Evolutionary conservation across 1,140 invertebrate genomes (phyloP), one percentile per base, ranked within the genome.

Genomic region (Bilobella aurantiaca): DNA sequence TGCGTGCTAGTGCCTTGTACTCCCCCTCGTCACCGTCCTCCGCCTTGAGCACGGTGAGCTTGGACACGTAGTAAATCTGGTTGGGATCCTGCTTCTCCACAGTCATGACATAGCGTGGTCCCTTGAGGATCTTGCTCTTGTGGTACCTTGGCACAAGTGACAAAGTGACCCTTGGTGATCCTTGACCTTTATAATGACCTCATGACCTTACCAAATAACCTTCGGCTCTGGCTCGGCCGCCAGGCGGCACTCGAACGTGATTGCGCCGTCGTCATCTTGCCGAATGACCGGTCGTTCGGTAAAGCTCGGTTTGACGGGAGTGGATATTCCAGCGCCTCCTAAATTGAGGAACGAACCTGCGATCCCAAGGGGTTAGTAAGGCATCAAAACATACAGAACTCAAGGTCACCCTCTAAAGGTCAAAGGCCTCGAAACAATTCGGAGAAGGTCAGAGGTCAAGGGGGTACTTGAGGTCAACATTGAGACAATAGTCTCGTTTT

Each of bases 171-270:
- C 8, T 42, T 18, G 18, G 18, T 42, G 18, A 42, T 42, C 34
- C 34, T 12, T 42, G 34, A 18, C 8, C 49, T 8, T 3, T 53
- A 5, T 53, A 8, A 53, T 16, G 25, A 53, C 12, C 23, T 18
- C 21, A 23, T 53, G 16, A 23, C 81, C 87, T 85, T 87, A 94
- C 94, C 95, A 98, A 78, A 84, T 83, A 71, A 98, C 84, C 74
- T 81, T 86, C 72, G 94, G 94, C 79, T 88, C 88, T 57, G 94
- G 94, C 80, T 96, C 93, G 74, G 91, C 93, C 73, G 92, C 91
- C 75, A 96, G 88, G 82, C 91, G 84, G 81, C 93, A 96, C 81
- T 96, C 92, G 80, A 98, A 95, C 68, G 87, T 87, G 74, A 98
- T 91, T 75, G 85, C 85, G 74, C 90, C 90, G 81, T 94, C 91